phyloP scores from a whole-genome alignment of 1,140 invertebrate genomes.

The Orchestia grillus region DNA sequence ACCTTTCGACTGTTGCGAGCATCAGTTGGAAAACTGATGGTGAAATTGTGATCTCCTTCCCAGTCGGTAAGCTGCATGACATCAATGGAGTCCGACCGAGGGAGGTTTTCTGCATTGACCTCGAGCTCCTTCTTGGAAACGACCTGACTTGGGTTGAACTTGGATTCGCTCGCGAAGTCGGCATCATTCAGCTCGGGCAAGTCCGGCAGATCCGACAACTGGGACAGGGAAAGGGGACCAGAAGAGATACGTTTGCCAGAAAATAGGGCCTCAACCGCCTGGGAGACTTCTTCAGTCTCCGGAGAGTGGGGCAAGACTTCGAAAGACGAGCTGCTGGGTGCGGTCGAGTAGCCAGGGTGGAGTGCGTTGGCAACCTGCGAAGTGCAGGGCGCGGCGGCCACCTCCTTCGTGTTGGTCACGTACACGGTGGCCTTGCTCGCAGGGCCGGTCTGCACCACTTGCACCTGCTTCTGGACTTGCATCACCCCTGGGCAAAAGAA shows the following conservation, averaged over 20 bases:
- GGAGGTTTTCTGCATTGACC: background rate
- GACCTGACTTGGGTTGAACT: background rate
- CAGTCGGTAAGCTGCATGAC: background rate
- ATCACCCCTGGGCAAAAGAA: background rate
- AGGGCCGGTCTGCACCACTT: background rate
- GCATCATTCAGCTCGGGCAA: background rate
- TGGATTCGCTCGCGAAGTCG: background rate
- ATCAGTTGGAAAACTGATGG: background rate
- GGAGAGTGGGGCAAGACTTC: background rate
- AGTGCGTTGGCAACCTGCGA: no score
- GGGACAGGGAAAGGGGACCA: background rate
- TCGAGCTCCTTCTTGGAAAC: background rate
- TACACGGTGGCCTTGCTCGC: background rate
- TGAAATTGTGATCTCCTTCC: background rate
- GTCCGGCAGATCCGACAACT: background rate
- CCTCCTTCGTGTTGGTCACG: background rate
- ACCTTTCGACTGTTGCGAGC: constrained; percentile 1
- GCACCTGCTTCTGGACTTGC: background rate
- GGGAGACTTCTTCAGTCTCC: background rate
- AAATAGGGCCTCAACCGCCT: background rate
- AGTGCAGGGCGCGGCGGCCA: background rate
- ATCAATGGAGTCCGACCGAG: background rate
- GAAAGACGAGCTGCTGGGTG: background rate
- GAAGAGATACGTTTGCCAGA: background rate
- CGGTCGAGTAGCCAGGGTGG: background rate